Conservation (phyloP, 1,140 invertebrate genomes). For the Zaprionus kolodkinae region DNA sequence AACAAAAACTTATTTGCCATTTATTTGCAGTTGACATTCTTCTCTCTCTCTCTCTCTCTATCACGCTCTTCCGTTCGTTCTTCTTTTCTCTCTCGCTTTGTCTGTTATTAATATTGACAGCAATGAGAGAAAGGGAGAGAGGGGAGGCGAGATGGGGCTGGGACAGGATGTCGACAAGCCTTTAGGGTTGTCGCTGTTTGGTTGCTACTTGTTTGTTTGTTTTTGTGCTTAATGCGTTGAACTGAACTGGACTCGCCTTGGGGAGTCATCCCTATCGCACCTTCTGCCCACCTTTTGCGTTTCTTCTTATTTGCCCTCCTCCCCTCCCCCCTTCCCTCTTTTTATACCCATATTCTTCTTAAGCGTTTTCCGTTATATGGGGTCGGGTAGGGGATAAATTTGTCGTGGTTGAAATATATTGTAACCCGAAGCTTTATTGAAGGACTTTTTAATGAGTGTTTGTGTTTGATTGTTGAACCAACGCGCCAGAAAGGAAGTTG, state of each 20-base stretch:
- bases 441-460: conserved; percentile 79
- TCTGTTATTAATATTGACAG: conserved; percentile 75
- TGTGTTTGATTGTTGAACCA: conserved; percentile 62
- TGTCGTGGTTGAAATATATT: conserved; percentile 68
- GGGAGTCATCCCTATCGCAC: background rate
- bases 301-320: background rate
- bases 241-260: conserved; percentile 43
- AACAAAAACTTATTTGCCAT: conserved; percentile 76
- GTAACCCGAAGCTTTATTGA: conserved; percentile 72
- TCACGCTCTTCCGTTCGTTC: too few species aligned
- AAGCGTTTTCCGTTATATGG: conserved; percentile 55
- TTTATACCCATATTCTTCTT: conserved; percentile 10
- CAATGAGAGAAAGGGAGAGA: background rate
- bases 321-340: too few species aligned
- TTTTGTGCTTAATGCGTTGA: conserved; percentile 71
- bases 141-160: background rate
- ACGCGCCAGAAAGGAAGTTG: background rate
- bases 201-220: conserved; percentile 56
- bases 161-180: conserved; percentile 49
- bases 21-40: conserved; percentile 74
- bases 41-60: background rate
- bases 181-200: conserved; percentile 36
- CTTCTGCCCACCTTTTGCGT: too few species aligned
- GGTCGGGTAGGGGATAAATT: conserved; percentile 45
- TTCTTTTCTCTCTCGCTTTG: conserved; percentile 1